A percentile compares a stretch with the other conserved stretches of the same genome.
Conservation (phyloP, 2,113 vertebrate genomes). For the Hyaena hyaena region DNA sequence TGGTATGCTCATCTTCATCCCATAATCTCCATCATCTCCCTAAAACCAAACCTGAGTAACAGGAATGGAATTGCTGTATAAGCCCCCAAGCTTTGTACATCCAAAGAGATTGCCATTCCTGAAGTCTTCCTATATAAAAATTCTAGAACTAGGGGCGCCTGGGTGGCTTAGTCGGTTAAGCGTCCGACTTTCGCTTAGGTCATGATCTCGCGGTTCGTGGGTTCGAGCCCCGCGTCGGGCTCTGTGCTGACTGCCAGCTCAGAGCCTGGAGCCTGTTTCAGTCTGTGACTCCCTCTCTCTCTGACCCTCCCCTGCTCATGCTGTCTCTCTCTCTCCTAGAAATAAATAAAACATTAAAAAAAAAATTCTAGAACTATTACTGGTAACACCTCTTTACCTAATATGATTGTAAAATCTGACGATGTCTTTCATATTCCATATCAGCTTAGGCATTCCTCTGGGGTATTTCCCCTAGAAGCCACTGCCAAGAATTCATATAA, state of each 20-base stretch:
- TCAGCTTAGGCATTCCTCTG: background rate
- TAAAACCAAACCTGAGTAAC: background rate
- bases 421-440: background rate
- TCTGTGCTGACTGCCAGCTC: no score
- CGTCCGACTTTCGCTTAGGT: no score
- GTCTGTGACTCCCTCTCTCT: no score
- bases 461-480: background rate
- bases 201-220: no score
- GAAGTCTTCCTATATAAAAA: background rate
- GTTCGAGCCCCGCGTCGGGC: no score
- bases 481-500: background rate
- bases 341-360: no score
- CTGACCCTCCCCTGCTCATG: no score
- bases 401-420: background rate
- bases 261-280: no score
- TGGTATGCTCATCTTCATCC: background rate
- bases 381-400: accelerated
- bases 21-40: background rate
- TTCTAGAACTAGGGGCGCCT: no score
- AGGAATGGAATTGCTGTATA: accelerated
- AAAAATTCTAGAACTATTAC: background rate
- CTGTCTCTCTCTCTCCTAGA: no score
- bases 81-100: background rate
- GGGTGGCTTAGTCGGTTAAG: no score
- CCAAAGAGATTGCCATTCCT: background rate